phyloP scores from a whole-genome alignment of 1,140 invertebrate species.

The Venturia canescens region DNA sequence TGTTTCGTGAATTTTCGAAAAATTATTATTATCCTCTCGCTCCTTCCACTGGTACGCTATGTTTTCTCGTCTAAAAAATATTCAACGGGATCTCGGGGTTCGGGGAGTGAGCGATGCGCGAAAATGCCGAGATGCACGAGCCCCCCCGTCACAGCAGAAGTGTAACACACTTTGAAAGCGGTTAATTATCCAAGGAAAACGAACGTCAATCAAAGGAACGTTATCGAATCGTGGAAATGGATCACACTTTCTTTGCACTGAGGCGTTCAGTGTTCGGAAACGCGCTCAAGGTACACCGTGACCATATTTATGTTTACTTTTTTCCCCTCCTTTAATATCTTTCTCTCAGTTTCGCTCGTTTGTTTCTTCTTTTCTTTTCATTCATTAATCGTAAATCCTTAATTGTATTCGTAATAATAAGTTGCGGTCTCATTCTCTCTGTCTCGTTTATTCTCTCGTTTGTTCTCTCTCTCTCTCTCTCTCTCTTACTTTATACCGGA shows the following conservation, averaged over 20 bases:
- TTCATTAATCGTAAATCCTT: constrained; percentile 30
- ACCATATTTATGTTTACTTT: constrained; percentile 40
- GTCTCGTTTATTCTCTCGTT: constrained; percentile 9
- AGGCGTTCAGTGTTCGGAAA: constrained; percentile 46
- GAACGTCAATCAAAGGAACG: background rate
- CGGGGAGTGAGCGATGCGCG: background rate
- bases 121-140: background rate
- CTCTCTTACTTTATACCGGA: background rate
- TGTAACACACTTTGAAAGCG: constrained; percentile 13
- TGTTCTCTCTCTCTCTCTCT: constrained; percentile 17
- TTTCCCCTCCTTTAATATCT: background rate
- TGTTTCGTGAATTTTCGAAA: constrained; percentile 1
- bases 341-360: no score
- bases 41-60: constrained; percentile 13
- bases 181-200: constrained; percentile 22
- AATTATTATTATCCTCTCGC: constrained; percentile 9
- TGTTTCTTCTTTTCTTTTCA: background rate
- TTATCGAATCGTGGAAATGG: background rate
- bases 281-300: constrained; percentile 50
- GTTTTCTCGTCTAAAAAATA: constrained; percentile 26
- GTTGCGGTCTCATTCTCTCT: background rate
- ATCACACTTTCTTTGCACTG: background rate
- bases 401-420: constrained; percentile 38
- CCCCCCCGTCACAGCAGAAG: constrained; percentile 42
- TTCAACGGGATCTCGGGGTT: background rate